Conservation (phyloP, 2,113 vertebrate species). For the Corythaixoides concolor region DNA sequence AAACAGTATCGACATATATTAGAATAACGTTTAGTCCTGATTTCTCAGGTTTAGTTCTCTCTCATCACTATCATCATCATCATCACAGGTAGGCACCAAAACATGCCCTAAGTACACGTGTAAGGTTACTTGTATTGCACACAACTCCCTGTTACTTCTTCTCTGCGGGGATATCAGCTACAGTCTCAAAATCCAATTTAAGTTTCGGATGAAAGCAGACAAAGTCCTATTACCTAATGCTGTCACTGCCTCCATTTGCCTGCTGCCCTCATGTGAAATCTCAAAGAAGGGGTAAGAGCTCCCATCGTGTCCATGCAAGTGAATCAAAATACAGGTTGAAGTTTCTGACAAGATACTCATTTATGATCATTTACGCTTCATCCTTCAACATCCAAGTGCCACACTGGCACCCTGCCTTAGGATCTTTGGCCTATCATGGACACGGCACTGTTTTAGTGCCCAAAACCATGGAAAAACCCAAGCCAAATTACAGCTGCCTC, state of each 20-base stretch:
- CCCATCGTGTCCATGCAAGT: not conserved
- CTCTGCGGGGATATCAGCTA: not conserved
- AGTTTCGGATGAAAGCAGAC: not conserved
- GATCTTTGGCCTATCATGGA: not conserved
- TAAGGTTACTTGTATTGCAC: not conserved
- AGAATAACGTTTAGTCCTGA: not conserved
- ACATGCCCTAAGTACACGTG: accelerated
- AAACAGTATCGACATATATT: not conserved
- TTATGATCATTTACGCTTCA: not conserved
- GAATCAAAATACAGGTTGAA: not conserved
- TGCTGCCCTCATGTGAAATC: not conserved
- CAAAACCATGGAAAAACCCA: accelerated
- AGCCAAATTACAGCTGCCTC: not conserved
- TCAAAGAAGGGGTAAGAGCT: not conserved
- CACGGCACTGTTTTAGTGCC: not conserved
- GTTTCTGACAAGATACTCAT: not conserved
- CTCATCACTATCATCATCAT: not conserved
- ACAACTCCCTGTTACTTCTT: not conserved
- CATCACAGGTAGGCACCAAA: accelerated
- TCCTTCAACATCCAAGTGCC: not conserved
- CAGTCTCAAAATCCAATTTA: not conserved
- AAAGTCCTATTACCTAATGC: not conserved
- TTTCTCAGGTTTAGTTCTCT: not conserved
- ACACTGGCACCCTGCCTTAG: not conserved
- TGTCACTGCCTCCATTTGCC: not conserved